phyloP scores from a whole-genome alignment of 2,113 vertebrate species.

The Sorex araneus region DNA sequence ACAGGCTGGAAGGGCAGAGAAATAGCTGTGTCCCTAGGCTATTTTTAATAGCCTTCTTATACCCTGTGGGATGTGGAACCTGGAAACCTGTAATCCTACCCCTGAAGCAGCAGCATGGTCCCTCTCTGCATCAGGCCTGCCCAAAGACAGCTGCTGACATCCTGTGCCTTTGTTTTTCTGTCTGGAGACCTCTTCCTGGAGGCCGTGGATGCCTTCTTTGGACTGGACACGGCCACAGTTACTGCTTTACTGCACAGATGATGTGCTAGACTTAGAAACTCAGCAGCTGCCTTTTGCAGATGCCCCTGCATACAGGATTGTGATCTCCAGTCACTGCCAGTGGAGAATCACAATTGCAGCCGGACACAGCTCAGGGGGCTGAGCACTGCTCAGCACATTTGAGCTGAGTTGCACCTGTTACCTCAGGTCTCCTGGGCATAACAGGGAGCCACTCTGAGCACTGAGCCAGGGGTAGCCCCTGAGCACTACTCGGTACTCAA shows the following conservation, averaged over 20 bases:
- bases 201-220: neutral
- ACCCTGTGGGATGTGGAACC: accelerated
- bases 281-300: neutral
- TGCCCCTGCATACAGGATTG: neutral
- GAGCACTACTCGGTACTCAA: neutral
- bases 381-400: no score
- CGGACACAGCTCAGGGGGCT: no score
- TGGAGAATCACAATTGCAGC: neutral
- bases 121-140: no score
- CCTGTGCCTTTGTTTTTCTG: conserved; percentile 30
- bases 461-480: no score
- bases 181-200: neutral
- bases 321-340: neutral
- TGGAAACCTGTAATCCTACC: neutral
- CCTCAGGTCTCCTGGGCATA: no score
- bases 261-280: neutral
- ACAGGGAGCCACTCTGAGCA: no score
- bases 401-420: no score
- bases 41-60: neutral
- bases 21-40: neutral
- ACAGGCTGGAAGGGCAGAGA: neutral
- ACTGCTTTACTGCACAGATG: neutral
- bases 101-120: neutral
- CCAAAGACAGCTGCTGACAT: conserved; percentile 6
- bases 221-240: neutral